A percentile compares a stretch with the other conserved stretches of the same genome.
phyloP scores from a whole-genome alignment of 2,113 vertebrate genomes.

The Nesoenas mayeri region DNA sequence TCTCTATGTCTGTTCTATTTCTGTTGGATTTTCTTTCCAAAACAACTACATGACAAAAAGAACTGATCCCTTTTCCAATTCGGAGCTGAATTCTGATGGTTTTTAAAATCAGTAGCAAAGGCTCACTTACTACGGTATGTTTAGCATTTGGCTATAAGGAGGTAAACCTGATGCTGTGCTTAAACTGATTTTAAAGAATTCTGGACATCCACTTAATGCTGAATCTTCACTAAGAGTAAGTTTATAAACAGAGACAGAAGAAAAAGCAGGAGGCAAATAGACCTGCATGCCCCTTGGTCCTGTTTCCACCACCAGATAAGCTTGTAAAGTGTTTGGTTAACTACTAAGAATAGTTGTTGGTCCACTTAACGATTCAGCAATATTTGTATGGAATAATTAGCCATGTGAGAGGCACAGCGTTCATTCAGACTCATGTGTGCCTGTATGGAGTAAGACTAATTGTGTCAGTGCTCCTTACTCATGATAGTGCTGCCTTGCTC shows the following conservation, averaged over 20 bases:
- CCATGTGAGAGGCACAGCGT: neutral
- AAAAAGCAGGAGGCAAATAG: neutral
- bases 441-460: neutral
- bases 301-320: neutral
- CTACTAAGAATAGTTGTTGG: neutral
- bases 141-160: neutral
- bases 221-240: neutral
- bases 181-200: neutral
- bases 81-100: neutral
- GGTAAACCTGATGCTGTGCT: neutral
- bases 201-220: neutral
- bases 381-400: neutral
- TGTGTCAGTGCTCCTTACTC: neutral
- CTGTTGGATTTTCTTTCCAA: neutral
- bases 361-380: neutral
- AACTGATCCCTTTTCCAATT: neutral
- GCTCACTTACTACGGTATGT: neutral
- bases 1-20: neutral
- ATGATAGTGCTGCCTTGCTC: neutral
- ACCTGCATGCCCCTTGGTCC: neutral
- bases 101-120: neutral
- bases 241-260: neutral
- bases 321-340: neutral
- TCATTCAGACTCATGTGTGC: neutral
- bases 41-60: neutral